Evolutionary conservation across 2,113 vertebrate species (phyloP).

Genomic region (Pitta sordida): DNA sequence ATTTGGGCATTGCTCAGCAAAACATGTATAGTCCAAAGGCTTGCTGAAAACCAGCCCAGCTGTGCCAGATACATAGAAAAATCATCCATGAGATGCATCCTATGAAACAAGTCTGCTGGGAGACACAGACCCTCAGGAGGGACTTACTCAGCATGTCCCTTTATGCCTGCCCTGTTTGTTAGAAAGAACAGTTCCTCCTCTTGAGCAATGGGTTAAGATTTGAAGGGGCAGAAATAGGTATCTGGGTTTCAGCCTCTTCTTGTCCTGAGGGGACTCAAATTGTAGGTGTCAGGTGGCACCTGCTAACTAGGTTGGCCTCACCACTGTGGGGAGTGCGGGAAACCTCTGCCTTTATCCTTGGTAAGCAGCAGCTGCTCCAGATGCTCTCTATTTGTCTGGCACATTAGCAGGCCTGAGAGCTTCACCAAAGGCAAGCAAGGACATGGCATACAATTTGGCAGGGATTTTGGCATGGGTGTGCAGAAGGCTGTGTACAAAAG

Average conservation of each 20-base stretch:
- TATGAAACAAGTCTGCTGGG: background rate
- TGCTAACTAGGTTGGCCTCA: background rate
- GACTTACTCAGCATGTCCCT: background rate
- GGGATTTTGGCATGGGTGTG: background rate
- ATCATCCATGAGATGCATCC: background rate
- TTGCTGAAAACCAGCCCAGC: background rate
- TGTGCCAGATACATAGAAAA: background rate
- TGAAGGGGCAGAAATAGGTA: background rate
- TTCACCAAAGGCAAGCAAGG: background rate
- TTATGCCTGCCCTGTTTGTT: background rate
- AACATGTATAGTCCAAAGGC: background rate
- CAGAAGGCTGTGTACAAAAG: background rate
- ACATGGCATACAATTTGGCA: background rate
- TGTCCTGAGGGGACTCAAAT: background rate
- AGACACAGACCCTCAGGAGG: background rate
- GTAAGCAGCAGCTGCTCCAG: background rate
- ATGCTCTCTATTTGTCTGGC: background rate
- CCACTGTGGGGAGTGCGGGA: accelerated
- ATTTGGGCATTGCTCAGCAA: background rate
- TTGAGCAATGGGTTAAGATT: background rate
- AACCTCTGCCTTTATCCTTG: background rate
- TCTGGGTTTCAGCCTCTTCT: background rate
- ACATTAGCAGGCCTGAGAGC: background rate
- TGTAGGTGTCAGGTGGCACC: background rate
- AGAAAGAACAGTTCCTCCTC: background rate